Evolutionary conservation across 2,888 invertebrate genomes (phyloP), one percentile per base, ranked within the genome.

Genomic region (Pteria penguin): DNA sequence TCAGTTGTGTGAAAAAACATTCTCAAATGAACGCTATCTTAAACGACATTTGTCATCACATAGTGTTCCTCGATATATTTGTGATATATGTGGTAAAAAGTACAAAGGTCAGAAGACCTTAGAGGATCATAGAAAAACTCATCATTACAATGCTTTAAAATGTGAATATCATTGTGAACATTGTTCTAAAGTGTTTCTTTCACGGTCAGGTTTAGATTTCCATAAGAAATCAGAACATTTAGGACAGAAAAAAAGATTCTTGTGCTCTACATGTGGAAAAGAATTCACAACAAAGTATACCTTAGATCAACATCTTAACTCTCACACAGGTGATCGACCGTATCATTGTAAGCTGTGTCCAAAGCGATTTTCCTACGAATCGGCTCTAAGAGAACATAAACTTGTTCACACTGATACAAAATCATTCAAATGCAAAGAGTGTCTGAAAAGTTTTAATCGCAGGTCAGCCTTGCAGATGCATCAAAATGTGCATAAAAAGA

Each of bases 391-490:
- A 33, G 88, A 88, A 68, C 91, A 92, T 80, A 87, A 86, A 32
- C 87, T 85, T 67, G 88, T 88, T 8, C 92, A 92, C 72, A 73
- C 84, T 63, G 88, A 87, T 66, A 77, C 81, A n/a, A 89, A 91
- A 72, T 87, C 87, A 58, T 93, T 92, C 84, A 82, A 86, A 54
- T 93, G 93, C 79, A 82, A 73, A n/a, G 78, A 85, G 45, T 92
- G 92, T 82, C 84, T 86, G 36, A 88, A 88, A 75, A 86, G 88
- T 22, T 93, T 92, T 77, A 86, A 86, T 26, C 91, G 92, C 60
- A 90, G 92, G 62, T 87, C 92, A 45, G 91, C 91, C 26, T 82
- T 93, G 32, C 88, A 90, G 71, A 92, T 92, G 70, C 93, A 93
- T 82, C 85, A 88, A 78, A 87, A 92, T 33, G 90, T 91, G 76